Percentiles rank a stretch among this genome's conserved stretches.
phyloP scores from a whole-genome alignment of 1,140 invertebrate species.

The Drosophila sucinea region DNA sequence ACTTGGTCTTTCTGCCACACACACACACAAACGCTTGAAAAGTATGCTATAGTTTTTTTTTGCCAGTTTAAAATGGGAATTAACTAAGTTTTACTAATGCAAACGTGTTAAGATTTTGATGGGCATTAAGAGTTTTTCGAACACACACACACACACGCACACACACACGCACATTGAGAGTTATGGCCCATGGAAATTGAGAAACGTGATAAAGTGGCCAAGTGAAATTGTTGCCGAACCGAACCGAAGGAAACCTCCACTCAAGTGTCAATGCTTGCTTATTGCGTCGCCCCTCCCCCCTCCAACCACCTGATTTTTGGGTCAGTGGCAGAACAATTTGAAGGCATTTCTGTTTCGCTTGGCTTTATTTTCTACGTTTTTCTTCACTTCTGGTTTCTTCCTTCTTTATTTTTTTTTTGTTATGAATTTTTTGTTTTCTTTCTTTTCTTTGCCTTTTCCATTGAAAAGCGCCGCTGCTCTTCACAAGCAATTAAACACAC shows the following conservation, averaged over 20 bases:
- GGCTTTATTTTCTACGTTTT: neutral
- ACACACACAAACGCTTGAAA: slow-evolving; percentile 11
- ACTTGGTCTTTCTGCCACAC: neutral
- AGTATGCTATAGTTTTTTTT: slow-evolving; percentile 42
- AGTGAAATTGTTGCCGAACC: too few species aligned
- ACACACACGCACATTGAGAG: neutral
- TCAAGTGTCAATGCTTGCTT: slow-evolving; percentile 27
- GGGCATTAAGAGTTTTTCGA: slow-evolving; percentile 1
- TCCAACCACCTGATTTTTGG: neutral
- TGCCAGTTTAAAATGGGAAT: slow-evolving; percentile 25
- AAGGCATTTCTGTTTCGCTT: slow-evolving; percentile 3
- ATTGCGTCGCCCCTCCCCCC: neutral
- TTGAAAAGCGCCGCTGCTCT: slow-evolving; percentile 71
- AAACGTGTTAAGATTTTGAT: slow-evolving; percentile 26
- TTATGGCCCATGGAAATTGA: slow-evolving; percentile 1
- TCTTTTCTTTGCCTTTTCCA: slow-evolving; percentile 62
- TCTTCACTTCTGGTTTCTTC: neutral
- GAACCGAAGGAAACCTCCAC: neutral
- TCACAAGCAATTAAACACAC: slow-evolving; percentile 82
- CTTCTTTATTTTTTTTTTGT: neutral
- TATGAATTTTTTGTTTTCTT: slow-evolving; percentile 28
- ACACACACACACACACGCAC: neutral
- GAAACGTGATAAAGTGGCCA: slow-evolving; percentile 20
- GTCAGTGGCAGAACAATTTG: slow-evolving; percentile 8
- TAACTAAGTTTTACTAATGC: slow-evolving; percentile 15